Conservation (phyloP, 2,797 vertebrate species). For the Aotus griseimembra region DNA sequence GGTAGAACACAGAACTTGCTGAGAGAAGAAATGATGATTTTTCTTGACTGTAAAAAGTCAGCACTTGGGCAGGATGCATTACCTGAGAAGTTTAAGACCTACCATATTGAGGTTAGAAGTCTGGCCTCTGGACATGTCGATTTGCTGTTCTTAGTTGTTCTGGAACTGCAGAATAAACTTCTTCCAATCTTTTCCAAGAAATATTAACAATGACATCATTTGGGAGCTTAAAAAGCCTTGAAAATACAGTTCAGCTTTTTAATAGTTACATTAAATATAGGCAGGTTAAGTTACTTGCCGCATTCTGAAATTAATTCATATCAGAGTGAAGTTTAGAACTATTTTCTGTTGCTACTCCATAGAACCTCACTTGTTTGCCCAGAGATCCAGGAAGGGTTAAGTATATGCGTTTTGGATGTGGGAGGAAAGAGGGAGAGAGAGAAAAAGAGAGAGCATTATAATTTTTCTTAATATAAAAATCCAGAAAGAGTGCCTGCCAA, state of each 20-base stretch:
- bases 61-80: not conserved
- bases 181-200: not conserved
- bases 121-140: not conserved
- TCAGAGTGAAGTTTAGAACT: not conserved
- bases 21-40: not conserved
- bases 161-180: not conserved
- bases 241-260: not conserved
- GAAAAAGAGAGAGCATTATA: rapidly evolving
- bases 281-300: not conserved
- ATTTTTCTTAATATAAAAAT: not conserved
- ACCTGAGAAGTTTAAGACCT: not conserved
- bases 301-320: not conserved
- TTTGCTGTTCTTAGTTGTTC: not conserved
- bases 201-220: not conserved
- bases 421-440: not conserved
- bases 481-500: not conserved
- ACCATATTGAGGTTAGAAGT: not conserved
- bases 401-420: not conserved
- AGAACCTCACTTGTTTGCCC: not conserved
- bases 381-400: not conserved
- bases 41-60: not conserved
- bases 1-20: not conserved
- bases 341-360: not conserved
- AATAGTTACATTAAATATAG: not conserved
- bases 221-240: not conserved